phyloP scores from a whole-genome alignment of 2,888 invertebrate genomes.

The Drosophila planitibia region DNA sequence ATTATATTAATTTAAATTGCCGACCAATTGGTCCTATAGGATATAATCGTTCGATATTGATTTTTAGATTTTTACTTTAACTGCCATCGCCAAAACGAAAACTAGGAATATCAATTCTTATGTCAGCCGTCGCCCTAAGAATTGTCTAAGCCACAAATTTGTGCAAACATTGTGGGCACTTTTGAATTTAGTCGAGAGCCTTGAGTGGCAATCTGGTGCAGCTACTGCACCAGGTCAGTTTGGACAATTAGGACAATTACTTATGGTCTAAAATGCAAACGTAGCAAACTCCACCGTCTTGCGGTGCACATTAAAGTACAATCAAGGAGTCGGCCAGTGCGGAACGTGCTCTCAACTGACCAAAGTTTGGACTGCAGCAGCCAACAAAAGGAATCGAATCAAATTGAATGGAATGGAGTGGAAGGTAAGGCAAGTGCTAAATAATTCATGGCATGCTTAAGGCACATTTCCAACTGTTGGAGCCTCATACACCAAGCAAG shows the following conservation, averaged over 20 bases:
- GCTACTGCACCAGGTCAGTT: conserved; percentile 35
- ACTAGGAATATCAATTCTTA: no score
- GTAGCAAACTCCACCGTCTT: conserved; percentile 22
- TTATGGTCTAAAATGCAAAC: conserved; percentile 39
- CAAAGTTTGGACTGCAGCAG: conserved; percentile 29
- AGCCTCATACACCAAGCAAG: conserved; percentile 24
- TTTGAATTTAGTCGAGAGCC: conserved; percentile 22
- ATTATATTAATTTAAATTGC: neutral
- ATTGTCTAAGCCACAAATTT: conserved; percentile 11
- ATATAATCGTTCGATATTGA: neutral
- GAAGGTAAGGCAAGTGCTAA: conserved; percentile 37
- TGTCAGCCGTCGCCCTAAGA: neutral
- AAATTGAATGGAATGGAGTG: neutral
- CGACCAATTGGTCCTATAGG: neutral
- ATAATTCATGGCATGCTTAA: conserved; percentile 63
- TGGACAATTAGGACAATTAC: conserved; percentile 53
- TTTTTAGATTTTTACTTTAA: neutral
- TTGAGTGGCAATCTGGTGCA: conserved; percentile 28
- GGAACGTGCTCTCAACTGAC: conserved; percentile 48
- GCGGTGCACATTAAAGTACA: conserved; percentile 58
- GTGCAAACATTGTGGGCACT: conserved; percentile 7
- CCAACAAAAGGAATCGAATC: conserved; percentile 7
- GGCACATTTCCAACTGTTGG: conserved; percentile 55
- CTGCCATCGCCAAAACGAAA: neutral
- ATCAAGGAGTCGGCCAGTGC: conserved; percentile 34